phyloP scores from a whole-genome alignment of 2,113 vertebrate species.

The Holacanthus passer region DNA sequence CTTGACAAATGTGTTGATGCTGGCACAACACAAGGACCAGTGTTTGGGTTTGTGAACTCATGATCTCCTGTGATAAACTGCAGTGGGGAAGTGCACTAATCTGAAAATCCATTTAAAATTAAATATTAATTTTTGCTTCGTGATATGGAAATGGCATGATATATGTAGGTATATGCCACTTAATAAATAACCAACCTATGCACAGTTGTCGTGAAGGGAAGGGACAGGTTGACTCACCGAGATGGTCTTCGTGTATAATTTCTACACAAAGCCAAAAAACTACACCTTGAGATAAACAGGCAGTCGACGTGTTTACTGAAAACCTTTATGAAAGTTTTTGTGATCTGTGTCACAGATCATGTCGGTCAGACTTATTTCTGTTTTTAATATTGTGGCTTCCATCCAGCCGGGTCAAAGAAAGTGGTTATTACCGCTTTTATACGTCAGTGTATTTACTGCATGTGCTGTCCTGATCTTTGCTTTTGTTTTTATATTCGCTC shows the following conservation, averaged over 20 bases:
- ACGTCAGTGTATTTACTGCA: background rate
- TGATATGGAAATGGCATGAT: background rate
- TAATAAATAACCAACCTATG: background rate
- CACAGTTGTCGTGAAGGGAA: too few relatives aligned
- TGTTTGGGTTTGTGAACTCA: background rate
- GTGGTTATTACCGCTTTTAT: background rate
- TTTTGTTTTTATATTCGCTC: background rate
- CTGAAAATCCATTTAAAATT: background rate
- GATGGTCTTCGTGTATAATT: too few relatives aligned
- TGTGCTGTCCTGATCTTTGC: background rate
- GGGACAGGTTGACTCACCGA: too few relatives aligned
- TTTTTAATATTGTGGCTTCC: background rate
- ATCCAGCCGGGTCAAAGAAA: too few relatives aligned
- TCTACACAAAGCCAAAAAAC: too few relatives aligned
- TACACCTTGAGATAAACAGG: background rate
- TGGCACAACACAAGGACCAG: background rate
- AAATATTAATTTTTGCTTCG: background rate
- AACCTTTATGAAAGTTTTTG: background rate
- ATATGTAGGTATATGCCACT: background rate
- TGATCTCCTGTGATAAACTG: slow-evolving; percentile 2
- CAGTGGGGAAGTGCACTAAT: background rate
- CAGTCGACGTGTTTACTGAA: background rate
- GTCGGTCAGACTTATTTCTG: background rate
- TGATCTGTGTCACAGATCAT: background rate
- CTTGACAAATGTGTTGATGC: background rate